Base-by-base conservation (phyloP, 2,888 invertebrate genomes). In the Lasiommata megera region DNA sequence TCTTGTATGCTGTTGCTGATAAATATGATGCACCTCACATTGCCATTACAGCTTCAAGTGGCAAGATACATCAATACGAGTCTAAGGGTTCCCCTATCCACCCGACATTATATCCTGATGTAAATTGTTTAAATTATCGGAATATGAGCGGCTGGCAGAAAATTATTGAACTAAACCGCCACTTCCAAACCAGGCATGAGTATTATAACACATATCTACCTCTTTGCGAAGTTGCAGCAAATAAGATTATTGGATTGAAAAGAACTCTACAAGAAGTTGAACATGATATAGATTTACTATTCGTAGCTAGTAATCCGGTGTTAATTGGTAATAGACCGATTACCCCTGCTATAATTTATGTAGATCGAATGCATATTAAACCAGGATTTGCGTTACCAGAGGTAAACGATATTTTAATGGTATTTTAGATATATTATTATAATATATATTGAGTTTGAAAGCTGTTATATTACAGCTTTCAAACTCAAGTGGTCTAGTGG, bases 11-110 rank as follows among this genome's bases (percentile, higher is more conserved):
- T 0, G 84, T 91, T 16, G 91, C 92, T 16, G 85, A 92, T 40
- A 90, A 91, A 64, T 93, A 93, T 67, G 73, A 88, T 31, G 86
- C 80, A 23, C 92, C 93, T 3, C 84, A 92, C 40, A 91, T 94
- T 56, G 83, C 91, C 3, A 84, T 93, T 5, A 85, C 90, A 6
- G 80, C 92, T 0, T 76, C 91, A 6, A 90, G 84, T 59, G 92
- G 92, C 0, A 82, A 82, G 61, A 73, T 89, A 51, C 82, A 85
- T 36, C 87, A 90, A 44, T 87, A 92, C 57, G 89, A 91, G 71
- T 79, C 88, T 0, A 85, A 93, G 59, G 93, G 92, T 6, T 89
- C 87, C 67, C 90, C 92, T 0, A 81, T 80, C 2, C 91, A 93
- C 74, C 92, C 92, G 0, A 70, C 87, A 9, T 67, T 88, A 14